These are phyloP conservation scores for Mastigias papua DNA, from an alignment of 30 jellyfish, hydroid and myxozoan species.

Conservation along the genomic window DNA sequence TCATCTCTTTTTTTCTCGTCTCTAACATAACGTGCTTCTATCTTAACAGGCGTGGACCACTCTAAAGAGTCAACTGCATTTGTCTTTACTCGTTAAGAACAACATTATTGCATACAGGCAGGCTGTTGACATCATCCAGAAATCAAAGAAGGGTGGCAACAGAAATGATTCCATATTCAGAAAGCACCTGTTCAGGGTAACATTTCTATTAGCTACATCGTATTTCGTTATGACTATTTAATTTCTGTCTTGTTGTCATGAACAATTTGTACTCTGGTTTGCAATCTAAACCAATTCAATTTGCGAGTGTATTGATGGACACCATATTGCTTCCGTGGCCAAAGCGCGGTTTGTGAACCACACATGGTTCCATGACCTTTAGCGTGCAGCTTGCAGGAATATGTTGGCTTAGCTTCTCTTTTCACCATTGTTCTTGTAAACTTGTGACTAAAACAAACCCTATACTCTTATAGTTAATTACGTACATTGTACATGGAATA, in stretches of 20 bases:
- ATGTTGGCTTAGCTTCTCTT: no score
- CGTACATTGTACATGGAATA: no score
- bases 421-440: no score
- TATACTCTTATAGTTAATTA: no score
- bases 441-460: no score
- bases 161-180: background rate
- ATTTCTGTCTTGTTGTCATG: background rate
- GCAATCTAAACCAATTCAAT: background rate
- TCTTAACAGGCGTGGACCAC: constrained; percentile 61
- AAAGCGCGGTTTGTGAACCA: no score
- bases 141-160: constrained; percentile 31
- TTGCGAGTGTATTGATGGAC: no score
- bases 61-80: constrained; percentile 80
- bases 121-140: constrained; percentile 47
- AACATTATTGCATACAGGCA: constrained; percentile 84
- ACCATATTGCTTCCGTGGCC: no score
- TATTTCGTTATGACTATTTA: no score
- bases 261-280: background rate
- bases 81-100: constrained; percentile 82
- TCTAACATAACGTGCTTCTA: background rate
- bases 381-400: no score
- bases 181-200: constrained; percentile 20
- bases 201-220: background rate
- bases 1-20: background rate
- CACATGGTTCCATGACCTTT: no score